Evolutionary conservation across 1,140 invertebrate species (phyloP).

Genomic region (Cryptotermes secundus): DNA sequence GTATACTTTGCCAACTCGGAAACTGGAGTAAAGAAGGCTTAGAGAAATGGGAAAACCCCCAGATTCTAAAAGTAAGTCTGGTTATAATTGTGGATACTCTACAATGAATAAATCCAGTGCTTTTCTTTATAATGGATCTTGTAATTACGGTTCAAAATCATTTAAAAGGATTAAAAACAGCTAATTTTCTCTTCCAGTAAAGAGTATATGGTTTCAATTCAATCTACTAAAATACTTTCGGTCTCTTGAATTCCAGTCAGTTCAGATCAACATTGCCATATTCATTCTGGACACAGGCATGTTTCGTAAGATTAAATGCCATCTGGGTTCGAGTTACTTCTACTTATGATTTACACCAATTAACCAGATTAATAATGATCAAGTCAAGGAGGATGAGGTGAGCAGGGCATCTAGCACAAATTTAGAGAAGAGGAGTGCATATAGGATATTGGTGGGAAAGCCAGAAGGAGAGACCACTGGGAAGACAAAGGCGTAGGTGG

Average conservation of each 20-base stretch:
- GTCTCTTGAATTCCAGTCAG: not conserved
- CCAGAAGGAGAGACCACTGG: too few species aligned
- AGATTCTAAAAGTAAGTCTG: not conserved
- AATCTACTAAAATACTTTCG: not conserved
- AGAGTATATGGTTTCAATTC: not conserved
- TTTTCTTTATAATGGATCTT: not conserved
- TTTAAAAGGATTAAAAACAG: not conserved
- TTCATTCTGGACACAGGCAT: too few species aligned
- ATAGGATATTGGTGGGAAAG: too few species aligned
- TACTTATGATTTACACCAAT: too few species aligned
- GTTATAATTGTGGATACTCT: not conserved
- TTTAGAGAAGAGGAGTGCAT: too few species aligned
- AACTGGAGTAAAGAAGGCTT: conserved; percentile 15
- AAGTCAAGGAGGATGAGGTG: too few species aligned
- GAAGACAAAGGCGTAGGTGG: too few species aligned
- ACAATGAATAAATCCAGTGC: not conserved
- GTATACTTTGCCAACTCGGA: conserved; percentile 23
- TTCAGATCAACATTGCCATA: too few species aligned
- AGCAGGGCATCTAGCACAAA: too few species aligned
- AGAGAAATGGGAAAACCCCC: not conserved
- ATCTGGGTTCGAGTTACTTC: too few species aligned
- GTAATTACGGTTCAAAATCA: not conserved
- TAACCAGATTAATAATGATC: too few species aligned
- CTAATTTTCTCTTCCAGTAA: not conserved
- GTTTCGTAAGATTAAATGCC: too few species aligned